Percentiles rank a stretch among this genome's conserved stretches.
Conservation (phyloP, 2,113 vertebrate species). For the Cnemophilus loriae region DNA sequence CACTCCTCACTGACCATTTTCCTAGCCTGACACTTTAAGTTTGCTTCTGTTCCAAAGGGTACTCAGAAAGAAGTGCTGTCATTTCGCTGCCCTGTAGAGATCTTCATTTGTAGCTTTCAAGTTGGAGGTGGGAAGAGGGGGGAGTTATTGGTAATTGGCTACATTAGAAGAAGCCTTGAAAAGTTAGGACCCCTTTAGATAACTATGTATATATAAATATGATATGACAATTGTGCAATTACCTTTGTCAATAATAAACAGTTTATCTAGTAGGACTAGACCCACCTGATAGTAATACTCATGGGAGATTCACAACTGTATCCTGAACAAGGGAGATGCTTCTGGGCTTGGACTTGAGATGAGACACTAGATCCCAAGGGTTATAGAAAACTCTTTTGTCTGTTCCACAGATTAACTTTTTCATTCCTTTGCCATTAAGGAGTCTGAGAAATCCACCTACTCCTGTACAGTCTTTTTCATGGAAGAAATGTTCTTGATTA, state of each 20-base stretch:
- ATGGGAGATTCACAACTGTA: neutral
- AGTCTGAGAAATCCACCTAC: neutral
- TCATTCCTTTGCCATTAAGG: neutral
- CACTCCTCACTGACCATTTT: neutral
- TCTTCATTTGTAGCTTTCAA: neutral
- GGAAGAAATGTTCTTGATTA: neutral
- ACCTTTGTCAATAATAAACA: neutral
- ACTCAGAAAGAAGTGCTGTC: neutral
- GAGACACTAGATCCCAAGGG: neutral
- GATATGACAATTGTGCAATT: neutral
- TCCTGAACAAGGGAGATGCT: neutral
- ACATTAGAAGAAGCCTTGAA: neutral
- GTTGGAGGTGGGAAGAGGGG: rapidly evolving
- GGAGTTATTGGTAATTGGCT: neutral
- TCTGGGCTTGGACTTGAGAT: neutral
- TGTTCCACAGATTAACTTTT: neutral
- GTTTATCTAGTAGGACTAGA: neutral
- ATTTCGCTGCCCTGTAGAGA: neutral
- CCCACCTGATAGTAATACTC: neutral
- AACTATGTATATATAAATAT: neutral
- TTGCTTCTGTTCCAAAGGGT: neutral
- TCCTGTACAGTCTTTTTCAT: neutral
- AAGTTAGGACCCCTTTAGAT: neutral
- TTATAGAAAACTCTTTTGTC: neutral
- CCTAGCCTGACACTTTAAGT: neutral